Conservation (phyloP, 1,140 invertebrate species). For the Euura saliciscinereae region DNA sequence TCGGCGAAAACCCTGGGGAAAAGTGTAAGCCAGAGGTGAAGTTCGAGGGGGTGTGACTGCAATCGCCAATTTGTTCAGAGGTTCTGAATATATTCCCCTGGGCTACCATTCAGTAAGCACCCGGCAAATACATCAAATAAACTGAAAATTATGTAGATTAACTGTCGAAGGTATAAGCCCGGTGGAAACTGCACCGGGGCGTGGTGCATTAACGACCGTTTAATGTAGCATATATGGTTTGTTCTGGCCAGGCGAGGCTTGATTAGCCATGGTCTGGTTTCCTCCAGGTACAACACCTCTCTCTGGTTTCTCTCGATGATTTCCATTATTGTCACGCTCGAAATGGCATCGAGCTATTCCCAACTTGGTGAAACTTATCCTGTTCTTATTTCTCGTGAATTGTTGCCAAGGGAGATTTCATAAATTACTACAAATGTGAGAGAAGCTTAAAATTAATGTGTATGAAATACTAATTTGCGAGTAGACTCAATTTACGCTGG, state of each 20-base stretch:
- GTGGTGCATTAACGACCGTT: neutral
- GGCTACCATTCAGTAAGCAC: neutral
- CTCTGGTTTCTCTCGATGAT: no score
- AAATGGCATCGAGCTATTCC: no score
- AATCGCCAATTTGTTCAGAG: no score
- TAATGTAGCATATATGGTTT: neutral
- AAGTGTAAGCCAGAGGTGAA: no score
- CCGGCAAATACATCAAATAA: neutral
- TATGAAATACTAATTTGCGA: neutral
- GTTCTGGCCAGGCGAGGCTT: neutral
- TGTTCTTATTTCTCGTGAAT: neutral
- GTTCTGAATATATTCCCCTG: neutral
- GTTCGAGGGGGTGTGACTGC: no score
- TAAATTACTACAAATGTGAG: neutral
- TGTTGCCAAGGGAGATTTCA: neutral
- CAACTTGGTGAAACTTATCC: no score
- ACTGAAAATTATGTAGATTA: slow-evolving; percentile 4
- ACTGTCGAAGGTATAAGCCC: neutral
- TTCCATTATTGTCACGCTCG: no score
- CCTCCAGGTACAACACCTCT: neutral
- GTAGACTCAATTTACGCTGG: neutral
- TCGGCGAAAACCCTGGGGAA: no score
- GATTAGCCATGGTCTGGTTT: neutral
- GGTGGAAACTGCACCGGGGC: neutral
- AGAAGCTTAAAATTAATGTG: neutral